phyloP scores from a whole-genome alignment of 2,888 invertebrate genomes.

The Leucoma salicis region DNA sequence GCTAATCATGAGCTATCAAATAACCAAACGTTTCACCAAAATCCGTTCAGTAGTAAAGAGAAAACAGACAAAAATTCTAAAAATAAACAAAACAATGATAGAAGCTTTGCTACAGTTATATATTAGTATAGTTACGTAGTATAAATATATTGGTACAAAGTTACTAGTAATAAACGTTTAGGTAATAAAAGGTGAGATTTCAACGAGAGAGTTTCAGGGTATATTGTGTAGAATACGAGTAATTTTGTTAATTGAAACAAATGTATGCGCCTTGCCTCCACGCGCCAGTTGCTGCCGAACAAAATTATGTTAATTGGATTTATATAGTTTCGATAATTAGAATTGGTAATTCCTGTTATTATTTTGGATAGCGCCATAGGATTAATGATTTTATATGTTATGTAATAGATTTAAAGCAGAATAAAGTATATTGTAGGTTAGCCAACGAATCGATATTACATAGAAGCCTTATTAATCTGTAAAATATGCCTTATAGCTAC shows the following conservation, averaged over 20 bases:
- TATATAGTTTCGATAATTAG: constrained; percentile 13
- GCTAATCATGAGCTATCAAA: no score
- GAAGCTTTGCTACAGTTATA: no score
- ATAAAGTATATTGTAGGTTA: no score
- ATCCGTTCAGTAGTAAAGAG: no score
- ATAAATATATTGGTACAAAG: no score
- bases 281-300: constrained; percentile 15
- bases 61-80: no score
- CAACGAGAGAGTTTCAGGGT: constrained; percentile 27
- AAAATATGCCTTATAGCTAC: no score
- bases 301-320: constrained; percentile 28
- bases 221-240: constrained; percentile 1
- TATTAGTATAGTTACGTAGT: no score
- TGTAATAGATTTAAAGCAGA: not conserved
- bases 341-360: not conserved
- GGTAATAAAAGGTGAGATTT: constrained; percentile 45
- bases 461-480: no score
- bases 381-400: not conserved
- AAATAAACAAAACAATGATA: no score
- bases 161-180: constrained; percentile 7
- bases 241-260: constrained; percentile 40
- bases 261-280: constrained; percentile 39
- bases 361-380: not conserved
- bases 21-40: no score
- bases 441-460: no score